phyloP scores from a whole-genome alignment of 2,797 vertebrate genomes.

The Mormyrus proboscirostris region DNA sequence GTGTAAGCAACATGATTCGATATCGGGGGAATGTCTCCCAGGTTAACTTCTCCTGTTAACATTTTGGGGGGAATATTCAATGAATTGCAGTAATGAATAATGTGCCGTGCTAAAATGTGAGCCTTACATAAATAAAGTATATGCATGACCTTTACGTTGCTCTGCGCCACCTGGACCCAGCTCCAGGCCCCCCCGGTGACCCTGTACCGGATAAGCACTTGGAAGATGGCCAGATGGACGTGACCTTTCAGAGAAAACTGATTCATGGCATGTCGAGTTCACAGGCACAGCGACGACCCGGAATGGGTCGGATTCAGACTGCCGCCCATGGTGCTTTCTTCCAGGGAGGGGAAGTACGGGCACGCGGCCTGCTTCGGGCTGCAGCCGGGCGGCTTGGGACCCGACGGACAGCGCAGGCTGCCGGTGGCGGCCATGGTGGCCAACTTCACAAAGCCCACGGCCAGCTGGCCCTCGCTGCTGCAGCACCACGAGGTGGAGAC shows the following conservation, averaged over 20 bases:
- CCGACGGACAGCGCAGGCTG: slow-evolving; percentile 72
- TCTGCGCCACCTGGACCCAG: neutral
- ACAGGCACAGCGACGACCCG: neutral
- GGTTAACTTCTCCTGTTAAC: neutral
- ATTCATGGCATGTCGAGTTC: neutral
- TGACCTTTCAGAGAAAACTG: neutral
- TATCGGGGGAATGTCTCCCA: neutral
- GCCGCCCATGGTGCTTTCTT: neutral
- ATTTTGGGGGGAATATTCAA: neutral
- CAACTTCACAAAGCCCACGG: slow-evolving; percentile 75
- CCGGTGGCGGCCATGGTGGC: slow-evolving; percentile 85
- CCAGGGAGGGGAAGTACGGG: slow-evolving; percentile 87
- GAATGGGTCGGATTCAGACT: neutral
- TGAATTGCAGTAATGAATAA: neutral
- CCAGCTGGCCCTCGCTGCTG: slow-evolving; percentile 70
- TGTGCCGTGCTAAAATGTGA: neutral
- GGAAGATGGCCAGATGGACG: neutral
- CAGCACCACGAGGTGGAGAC: slow-evolving; percentile 90
- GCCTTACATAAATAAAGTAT: neutral
- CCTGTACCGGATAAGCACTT: neutral
- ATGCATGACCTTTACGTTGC: neutral
- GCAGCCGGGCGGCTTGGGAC: slow-evolving; percentile 75
- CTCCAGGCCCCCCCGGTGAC: neutral
- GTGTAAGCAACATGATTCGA: neutral
- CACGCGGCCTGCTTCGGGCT: slow-evolving; percentile 92